These are phyloP conservation scores for Dynastes tityus DNA, from an alignment of 2,888 invertebrate species.

Conservation along the genomic window DNA sequence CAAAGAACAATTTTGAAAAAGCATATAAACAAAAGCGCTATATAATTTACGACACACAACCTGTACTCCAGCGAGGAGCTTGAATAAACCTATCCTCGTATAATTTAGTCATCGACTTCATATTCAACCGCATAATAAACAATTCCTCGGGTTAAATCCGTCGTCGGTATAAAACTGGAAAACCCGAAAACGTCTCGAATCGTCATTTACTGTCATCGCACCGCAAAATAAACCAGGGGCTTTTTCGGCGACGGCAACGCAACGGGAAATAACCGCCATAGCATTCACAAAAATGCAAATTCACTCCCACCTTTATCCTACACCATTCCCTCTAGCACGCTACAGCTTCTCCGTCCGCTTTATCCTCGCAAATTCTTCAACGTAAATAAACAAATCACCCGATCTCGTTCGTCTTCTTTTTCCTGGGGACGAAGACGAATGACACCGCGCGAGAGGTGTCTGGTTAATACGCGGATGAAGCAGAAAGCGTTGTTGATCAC, in stretches of 20 bases:
- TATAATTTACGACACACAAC: background rate
- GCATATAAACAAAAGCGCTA: background rate
- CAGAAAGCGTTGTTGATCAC: constrained; percentile 21
- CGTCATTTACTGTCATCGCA: constrained; percentile 11
- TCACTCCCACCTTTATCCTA: background rate
- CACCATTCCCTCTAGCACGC: background rate
- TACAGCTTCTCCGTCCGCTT: background rate
- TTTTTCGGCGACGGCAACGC: constrained; percentile 7
- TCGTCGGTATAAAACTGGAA: background rate
- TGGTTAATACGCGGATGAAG: background rate
- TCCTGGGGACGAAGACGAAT: constrained; percentile 19
- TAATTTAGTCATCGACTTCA: constrained; percentile 18
- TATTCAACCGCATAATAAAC: constrained; percentile 19
- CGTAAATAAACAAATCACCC: constrained; percentile 32
- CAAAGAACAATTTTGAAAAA: background rate
- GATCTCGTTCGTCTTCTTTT: constrained; percentile 28
- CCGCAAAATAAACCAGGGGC: constrained; percentile 21
- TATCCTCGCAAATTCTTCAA: background rate
- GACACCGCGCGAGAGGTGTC: constrained; percentile 3
- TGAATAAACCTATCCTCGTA: background rate
- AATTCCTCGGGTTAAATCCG: background rate
- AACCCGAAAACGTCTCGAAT: constrained; percentile 8
- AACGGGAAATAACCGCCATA: background rate
- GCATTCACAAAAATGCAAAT: constrained; percentile 30
- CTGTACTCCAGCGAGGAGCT: no score